These are phyloP conservation scores for Apodemia hepburni DNA, from an alignment of 2,888 invertebrate species.

Conservation along the genomic window DNA sequence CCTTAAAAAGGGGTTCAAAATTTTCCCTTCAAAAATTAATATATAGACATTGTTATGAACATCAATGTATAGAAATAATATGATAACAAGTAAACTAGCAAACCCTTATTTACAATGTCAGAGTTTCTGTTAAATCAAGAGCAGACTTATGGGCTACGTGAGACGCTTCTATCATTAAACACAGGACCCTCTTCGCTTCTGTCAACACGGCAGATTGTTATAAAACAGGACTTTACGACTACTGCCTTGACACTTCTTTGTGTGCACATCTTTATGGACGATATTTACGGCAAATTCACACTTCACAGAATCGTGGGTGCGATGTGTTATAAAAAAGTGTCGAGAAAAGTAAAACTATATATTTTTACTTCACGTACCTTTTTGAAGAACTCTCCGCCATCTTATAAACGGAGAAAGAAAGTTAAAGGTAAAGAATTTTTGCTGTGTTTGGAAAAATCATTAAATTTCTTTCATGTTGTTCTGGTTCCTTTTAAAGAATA, in stretches of 20 bases:
- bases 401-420: too few species aligned
- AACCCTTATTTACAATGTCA: conserved; percentile 3
- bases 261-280: conserved; percentile 26
- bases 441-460: too few species aligned
- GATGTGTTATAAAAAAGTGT: not conserved
- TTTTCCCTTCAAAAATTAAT: too few species aligned
- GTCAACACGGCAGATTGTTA: conserved; percentile 39
- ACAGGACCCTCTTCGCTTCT: conserved; percentile 38
- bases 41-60: too few species aligned
- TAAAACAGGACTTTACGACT: conserved; percentile 32
- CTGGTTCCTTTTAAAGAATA: too few species aligned
- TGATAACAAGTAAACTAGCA: not conserved
- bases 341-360: too few species aligned
- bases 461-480: too few species aligned
- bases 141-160: conserved; percentile 48
- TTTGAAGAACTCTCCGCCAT: too few species aligned
- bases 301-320: not conserved
- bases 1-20: too few species aligned
- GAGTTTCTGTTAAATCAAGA: conserved; percentile 9
- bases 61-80: too few species aligned
- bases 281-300: conserved; percentile 21
- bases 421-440: too few species aligned
- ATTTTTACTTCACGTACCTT: too few species aligned
- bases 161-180: conserved; percentile 41
- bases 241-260: conserved; percentile 27